Base-by-base conservation (phyloP, 1,140 invertebrate species). In the Sipha flava region DNA sequence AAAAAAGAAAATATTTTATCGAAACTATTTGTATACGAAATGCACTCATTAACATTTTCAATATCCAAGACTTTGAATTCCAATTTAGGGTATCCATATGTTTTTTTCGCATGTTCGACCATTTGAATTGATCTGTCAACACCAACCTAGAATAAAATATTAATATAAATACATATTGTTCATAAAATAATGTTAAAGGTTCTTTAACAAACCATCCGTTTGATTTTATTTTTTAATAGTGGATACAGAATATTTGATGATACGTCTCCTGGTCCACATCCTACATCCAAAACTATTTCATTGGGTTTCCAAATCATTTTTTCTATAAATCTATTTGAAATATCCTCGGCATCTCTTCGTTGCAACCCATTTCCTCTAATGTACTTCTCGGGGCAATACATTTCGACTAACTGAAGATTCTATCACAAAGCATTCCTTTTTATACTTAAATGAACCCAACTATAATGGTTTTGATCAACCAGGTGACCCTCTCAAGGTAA, bases 251-350 rank as follows among this genome's bases (percentile, higher is more conserved):
- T 75, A 49, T 80, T 43, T 16, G 29, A 77, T 5, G 80, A 77
- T 9, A 80, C 52, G 77, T 80, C 80, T 9, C 80, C 80, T 31
- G 80, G 80, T 34, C 80, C 80, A 59, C 80, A 80, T 43, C 80
- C 80, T 47, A 80, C 14, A 21, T 80, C 80, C 66, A 75, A 80
- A 64, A 80, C 45, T 64, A 64, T 49, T 40, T 75, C 68, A 62
- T 62, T 64, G 1, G 34, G 40, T 57, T 64, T 80, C 80, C 80
- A 80, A 37, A 75, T 49, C 70, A 80, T 75, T 45, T 64, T 62
- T 49, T 26, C n/a, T n/a, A 62, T 43, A 73, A 45, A 80, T 47
- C 37, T 77, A 43, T 23, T 54, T 37, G 52, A 64, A 7, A 62
- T 57, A 34, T 75, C 37, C 0, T 16, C 45, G 31, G 70, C 54